Evolutionary conservation across 1,140 invertebrate species (phyloP).

Genomic region (Euglossa dilemma): DNA sequence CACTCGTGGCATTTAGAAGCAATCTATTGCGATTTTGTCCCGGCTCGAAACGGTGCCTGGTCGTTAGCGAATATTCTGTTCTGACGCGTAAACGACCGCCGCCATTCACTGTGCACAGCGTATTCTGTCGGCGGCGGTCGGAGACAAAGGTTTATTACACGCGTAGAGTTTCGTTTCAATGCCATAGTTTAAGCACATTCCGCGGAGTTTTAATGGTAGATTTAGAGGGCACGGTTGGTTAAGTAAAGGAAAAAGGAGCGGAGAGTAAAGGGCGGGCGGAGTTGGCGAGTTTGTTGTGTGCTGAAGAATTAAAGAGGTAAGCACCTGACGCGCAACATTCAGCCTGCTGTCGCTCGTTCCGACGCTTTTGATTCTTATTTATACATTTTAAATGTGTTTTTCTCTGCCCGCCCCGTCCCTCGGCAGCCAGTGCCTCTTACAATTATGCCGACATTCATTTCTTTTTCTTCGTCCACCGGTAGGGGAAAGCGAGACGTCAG

Average conservation of each 20-base stretch:
- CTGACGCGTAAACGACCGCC: neutral
- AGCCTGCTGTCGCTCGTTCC: neutral
- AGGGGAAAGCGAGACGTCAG: constrained; percentile 3
- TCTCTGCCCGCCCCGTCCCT: neutral
- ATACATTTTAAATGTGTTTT: constrained; percentile 25
- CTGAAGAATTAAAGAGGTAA: neutral
- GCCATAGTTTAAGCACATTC: constrained; percentile 5
- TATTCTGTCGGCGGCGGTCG: neutral
- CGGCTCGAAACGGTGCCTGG: neutral
- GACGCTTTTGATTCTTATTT: constrained; percentile 37
- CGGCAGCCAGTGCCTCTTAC: neutral
- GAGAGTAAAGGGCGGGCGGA: neutral
- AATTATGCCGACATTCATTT: constrained; percentile 11
- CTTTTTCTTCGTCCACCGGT: neutral
- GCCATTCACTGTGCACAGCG: neutral
- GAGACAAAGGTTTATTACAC: constrained; percentile 8
- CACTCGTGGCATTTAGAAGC: neutral
- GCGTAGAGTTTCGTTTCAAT: constrained; percentile 4
- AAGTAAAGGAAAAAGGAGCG: neutral
- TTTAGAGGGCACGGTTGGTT: constrained; percentile 1
- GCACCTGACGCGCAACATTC: neutral
- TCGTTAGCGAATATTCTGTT: constrained; percentile 7
- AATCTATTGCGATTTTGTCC: neutral
- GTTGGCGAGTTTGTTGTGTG: neutral
- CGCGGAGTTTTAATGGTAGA: constrained; percentile 14